phyloP scores from a whole-genome alignment of 2,113 vertebrate genomes.

The Spheniscus mendiculus region DNA sequence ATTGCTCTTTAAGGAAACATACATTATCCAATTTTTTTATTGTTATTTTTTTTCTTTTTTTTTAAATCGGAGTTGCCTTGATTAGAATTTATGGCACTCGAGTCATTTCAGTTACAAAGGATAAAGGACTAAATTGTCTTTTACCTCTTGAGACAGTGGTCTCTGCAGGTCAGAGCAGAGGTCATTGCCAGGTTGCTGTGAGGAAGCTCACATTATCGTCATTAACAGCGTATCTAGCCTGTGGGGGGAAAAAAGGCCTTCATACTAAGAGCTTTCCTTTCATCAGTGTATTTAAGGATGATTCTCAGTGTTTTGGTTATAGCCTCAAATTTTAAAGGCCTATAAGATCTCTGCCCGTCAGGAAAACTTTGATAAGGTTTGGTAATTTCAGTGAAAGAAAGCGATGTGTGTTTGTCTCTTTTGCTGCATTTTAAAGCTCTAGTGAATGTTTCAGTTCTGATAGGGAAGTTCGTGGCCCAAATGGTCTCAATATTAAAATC shows the following conservation, averaged over 20 bases:
- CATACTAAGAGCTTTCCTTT: constrained; percentile 13
- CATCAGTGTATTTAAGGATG: constrained; percentile 36
- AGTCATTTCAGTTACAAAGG: constrained; percentile 55
- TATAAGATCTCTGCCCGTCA: neutral
- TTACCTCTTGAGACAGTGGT: constrained; percentile 69
- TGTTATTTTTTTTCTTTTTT: neutral
- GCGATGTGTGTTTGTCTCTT: neutral
- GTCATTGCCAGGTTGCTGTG: constrained; percentile 49
- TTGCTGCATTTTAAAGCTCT: neutral
- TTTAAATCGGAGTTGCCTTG: constrained; percentile 18
- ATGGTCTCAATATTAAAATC: neutral
- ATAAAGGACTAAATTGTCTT: constrained; percentile 70
- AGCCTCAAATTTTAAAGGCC: neutral
- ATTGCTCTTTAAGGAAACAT: constrained; percentile 25
- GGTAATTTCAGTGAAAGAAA: neutral
- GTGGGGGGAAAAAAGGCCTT: neutral
- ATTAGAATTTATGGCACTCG: constrained; percentile 65
- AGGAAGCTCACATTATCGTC: constrained; percentile 5
- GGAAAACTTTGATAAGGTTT: neutral
- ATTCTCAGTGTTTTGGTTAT: constrained; percentile 1
- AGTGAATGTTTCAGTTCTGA: neutral
- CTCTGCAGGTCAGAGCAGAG: constrained; percentile 56
- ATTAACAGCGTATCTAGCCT: neutral
- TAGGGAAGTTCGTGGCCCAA: neutral
- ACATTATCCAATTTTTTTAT: neutral